These are phyloP conservation scores for Podargus strigoides DNA, from an alignment of 2,797 vertebrate genomes.

Conservation along the genomic window DNA sequence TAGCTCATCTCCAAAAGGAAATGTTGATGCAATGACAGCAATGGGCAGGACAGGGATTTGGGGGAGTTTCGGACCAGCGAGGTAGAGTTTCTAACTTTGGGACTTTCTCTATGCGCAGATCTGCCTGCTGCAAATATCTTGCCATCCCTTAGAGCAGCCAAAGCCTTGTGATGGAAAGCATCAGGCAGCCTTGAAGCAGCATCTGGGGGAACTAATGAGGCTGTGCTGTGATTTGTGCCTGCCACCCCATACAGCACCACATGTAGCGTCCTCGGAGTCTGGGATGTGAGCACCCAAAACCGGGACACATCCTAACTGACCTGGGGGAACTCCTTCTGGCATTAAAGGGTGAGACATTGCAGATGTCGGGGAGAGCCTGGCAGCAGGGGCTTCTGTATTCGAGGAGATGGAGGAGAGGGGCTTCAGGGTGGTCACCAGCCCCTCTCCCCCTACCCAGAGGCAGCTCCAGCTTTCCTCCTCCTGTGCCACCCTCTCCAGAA, in stretches of 20 bases:
- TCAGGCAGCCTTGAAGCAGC: background rate
- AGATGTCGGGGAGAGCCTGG: fast-evolving
- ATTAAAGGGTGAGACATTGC: background rate
- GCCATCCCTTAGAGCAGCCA: background rate
- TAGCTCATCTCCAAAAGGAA: background rate
- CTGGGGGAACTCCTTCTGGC: fast-evolving
- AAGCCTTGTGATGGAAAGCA: background rate
- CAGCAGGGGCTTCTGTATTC: background rate
- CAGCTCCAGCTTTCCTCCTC: background rate
- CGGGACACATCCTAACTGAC: background rate
- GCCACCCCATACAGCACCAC: fast-evolving
- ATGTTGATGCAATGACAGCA: background rate
- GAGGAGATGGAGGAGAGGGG: background rate
- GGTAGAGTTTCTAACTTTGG: background rate
- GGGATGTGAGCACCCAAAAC: background rate
- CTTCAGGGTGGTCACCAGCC: fast-evolving
- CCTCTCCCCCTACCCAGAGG: background rate
- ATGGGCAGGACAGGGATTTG: background rate
- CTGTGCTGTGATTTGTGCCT: background rate
- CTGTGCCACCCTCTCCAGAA: background rate
- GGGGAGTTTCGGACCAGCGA: background rate
- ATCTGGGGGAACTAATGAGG: background rate
- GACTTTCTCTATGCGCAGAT: background rate
- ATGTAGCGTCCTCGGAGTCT: fast-evolving
- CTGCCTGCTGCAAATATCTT: background rate